Evolutionary conservation across 2,797 vertebrate genomes (phyloP), one percentile per base, ranked within the genome.

Genomic region (Chelidonichthys spinosus): DNA sequence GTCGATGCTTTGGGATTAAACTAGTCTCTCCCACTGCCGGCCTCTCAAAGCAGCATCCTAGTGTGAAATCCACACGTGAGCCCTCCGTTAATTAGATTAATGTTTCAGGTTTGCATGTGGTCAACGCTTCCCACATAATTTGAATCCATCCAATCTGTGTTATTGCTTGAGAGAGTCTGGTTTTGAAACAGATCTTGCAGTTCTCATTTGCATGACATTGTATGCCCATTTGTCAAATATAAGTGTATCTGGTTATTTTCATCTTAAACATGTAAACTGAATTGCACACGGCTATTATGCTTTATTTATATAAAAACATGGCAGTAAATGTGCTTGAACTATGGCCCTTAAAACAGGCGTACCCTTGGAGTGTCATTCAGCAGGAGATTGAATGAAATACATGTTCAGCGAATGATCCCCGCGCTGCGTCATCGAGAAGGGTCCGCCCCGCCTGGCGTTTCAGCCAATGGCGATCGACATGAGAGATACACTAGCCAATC

Each of bases 331-430:
- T 36, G 6, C 8, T 17, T 8, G 2, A 6, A 2, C 10, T 37
- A 4, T 5, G 5, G 6, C 10, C 37, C 35, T 14, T 0, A 7
- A 50, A 67, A 39, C 18, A 61, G 66, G 56, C 50, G 72, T 89
- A 92, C 89, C 92, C 91, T 91, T 92, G 90, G 88, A 92, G 85
- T 91, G 89, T 91, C 90, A 91, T 92, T 92, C 91, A 89, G 44
- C 49, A 1, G 9, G 17, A 70, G 76, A 64, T 72, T 70, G 79
- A 90, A 86, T 87, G 72, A 82, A 85, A 39, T 47, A 0, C 72
- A 47, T 35, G 71, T 55, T 73, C 10, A 46, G 72, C 75, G 63
- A 86, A 86, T 86, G 47, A 84, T 67, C 6, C n/a, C n/a, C 0
- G 14, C 0, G 0, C 0, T 15, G 68, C 88, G 81, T 90, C 82